Evolutionary conservation across 2,113 vertebrate species (phyloP).

Genomic region (Silurus glanis): DNA sequence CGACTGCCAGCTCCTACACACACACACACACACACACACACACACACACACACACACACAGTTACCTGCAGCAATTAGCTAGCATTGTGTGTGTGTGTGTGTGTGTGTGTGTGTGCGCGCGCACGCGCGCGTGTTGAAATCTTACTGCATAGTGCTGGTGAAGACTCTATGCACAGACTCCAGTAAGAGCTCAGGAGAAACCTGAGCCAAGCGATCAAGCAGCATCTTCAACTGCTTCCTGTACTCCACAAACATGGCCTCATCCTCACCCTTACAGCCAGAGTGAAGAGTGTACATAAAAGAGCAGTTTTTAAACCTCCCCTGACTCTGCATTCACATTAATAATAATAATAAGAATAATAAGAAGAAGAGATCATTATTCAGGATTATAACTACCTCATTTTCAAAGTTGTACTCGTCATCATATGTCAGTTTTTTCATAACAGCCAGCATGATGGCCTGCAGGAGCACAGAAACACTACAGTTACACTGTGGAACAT

Average conservation of each 20-base stretch:
- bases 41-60: not conserved
- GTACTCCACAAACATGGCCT: conserved; percentile 99
- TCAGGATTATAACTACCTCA: conserved; percentile 74
- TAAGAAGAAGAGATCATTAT: not conserved
- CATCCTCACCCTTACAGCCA: conserved; percentile 87
- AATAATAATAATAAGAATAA: no score
- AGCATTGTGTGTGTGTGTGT: not conserved
- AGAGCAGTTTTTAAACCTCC: not conserved
- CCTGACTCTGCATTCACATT: not conserved
- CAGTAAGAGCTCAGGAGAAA: conserved; percentile 91
- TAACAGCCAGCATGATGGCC: conserved; percentile 95
- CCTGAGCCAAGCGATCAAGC: conserved; percentile 93
- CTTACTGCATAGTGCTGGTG: conserved; percentile 88
- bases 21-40: not conserved
- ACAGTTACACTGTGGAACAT: not conserved
- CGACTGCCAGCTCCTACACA: conserved; percentile 85
- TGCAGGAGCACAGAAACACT: conserved; percentile 56
- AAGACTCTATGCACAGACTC: conserved; percentile 89
- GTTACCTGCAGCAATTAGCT: not conserved
- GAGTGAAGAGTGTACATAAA: not conserved
- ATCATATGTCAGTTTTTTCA: conserved; percentile 97
- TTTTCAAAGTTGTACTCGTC: conserved; percentile 99
- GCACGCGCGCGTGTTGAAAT: no score
- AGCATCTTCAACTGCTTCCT: conserved; percentile 96
- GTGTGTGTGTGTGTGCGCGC: not conserved